Evolutionary conservation across 2,113 vertebrate genomes (phyloP).

Genomic region (Syngnathus typhle): DNA sequence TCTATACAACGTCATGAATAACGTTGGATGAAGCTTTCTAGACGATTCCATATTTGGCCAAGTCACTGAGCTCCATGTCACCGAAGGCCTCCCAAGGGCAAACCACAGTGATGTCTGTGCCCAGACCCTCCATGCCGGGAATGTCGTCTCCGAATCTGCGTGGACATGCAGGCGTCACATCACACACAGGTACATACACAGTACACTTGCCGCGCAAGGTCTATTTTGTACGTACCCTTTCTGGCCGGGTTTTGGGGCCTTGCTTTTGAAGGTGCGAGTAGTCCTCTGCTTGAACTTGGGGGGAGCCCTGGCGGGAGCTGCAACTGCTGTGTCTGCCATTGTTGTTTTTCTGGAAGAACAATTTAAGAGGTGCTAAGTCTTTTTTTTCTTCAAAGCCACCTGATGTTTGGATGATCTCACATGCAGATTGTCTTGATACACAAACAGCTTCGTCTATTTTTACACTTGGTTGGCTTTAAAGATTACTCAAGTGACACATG

Average conservation of each 20-base stretch:
- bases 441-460: slow-evolving; percentile 52
- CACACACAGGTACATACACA: background rate
- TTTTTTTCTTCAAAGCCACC: background rate
- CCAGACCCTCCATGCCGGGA: slow-evolving; percentile 91
- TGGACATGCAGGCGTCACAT: background rate
- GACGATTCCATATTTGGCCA: slow-evolving; percentile 88
- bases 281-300: slow-evolving; percentile 60
- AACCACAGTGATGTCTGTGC: slow-evolving; percentile 91
- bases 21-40: slow-evolving; percentile 44
- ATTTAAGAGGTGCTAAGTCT: background rate
- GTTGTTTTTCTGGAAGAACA: slow-evolving; percentile 15
- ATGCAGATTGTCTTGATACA: slow-evolving; percentile 9
- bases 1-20: slow-evolving; percentile 1
- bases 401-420: slow-evolving; percentile 23
- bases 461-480: slow-evolving; percentile 26
- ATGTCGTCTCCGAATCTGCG: slow-evolving; percentile 90
- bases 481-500: slow-evolving; percentile 26
- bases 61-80: slow-evolving; percentile 89
- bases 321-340: slow-evolving; percentile 28
- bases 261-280: slow-evolving; percentile 73
- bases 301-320: slow-evolving; percentile 42
- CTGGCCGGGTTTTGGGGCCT: slow-evolving; percentile 81
- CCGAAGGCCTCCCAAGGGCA: slow-evolving; percentile 95
- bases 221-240: slow-evolving; percentile 66
- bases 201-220: background rate